Base-by-base conservation (phyloP, 2,888 invertebrate genomes). In the Erebia ligea region DNA sequence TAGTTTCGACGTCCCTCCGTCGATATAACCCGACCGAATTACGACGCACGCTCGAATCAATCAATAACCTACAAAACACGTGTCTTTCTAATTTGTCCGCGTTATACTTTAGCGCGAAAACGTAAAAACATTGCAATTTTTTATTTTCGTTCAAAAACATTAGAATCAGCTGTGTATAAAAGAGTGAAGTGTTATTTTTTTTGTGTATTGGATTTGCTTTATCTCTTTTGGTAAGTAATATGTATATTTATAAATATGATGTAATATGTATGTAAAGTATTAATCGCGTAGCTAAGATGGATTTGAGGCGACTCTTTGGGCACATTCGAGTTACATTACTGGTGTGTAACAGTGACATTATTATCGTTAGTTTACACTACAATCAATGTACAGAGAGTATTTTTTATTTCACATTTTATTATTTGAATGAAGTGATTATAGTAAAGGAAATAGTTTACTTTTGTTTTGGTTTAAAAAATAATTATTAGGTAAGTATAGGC, bases 11-110 rank as follows among this genome's bases (percentile, higher is more conserved):
- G 74, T 70, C 34, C 65, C 6, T 64, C 19, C 25, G 42, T 67
- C 11, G 58, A 57, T 78, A 78, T 76, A 71, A 79, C 64, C 76
- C 79, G 72, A 62, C 75, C 72, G 62, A 72, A 40, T 76, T 64
- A 17, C 68, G 69, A 72, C 63, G 70, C 69, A 17, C 68, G 61
- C 57, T 67, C 50, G 34, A 19, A 42, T 11, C 17, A 62, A 48
- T 13, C 48, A 21, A 40, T 52, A 56, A 21, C 50, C 21, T 54
- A 58, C 15, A 45, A 48, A 19, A 11, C 19, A 48, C 48, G 63
- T 61, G 54, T 48, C 69, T 15, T 64, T 68, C 56, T 11, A 52
- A 74, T 67, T 76, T 67, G 11, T 34, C 40, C 62, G 66, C 52
- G 21, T 70, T 42, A 61, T 56, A 65, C 48, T 65, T 73, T 76